These are phyloP conservation scores for Saturnia pavonia DNA, from an alignment of 2,888 invertebrate species.

Conservation along the genomic window DNA sequence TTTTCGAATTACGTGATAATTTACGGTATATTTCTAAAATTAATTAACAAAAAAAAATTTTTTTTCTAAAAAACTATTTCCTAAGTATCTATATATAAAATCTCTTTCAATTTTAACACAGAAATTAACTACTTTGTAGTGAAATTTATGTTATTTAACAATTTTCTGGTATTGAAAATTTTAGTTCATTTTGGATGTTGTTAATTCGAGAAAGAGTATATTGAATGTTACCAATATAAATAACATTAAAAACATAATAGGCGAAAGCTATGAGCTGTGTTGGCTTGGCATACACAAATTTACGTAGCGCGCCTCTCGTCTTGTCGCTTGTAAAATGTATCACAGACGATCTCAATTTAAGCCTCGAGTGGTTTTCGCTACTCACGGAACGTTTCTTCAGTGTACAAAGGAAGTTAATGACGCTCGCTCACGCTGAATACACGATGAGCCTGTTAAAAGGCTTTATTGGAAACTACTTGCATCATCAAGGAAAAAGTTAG, in stretches of 20 bases:
- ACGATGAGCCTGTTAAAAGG: conserved; percentile 54
- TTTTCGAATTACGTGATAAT: too few relatives aligned
- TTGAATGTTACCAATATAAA: not conserved
- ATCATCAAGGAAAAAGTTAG: conserved; percentile 50
- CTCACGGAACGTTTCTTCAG: conserved; percentile 54
- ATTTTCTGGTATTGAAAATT: not conserved
- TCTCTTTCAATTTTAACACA: too few relatives aligned
- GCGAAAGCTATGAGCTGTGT: conserved; percentile 47
- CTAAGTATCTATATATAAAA: too few relatives aligned
- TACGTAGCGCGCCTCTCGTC: not conserved
- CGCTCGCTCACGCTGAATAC: conserved; percentile 61
- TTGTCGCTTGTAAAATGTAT: conserved; percentile 32
- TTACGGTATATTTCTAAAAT: too few relatives aligned
- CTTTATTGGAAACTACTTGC: conserved; percentile 63
- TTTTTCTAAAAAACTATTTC: too few relatives aligned
- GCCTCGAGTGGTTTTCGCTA: conserved; percentile 67
- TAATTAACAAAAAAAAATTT: too few relatives aligned
- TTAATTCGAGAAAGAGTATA: not conserved
- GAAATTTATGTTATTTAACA: not conserved
- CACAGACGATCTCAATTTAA: conserved; percentile 69
- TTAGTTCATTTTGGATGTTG: not conserved
- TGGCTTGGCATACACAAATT: conserved; percentile 34
- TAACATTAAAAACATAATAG: conserved; percentile 24
- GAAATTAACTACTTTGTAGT: not conserved
- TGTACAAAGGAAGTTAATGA: conserved; percentile 72